Evolutionary conservation across 2,888 invertebrate genomes (phyloP).

Genomic region (Itoplectis maculator): DNA sequence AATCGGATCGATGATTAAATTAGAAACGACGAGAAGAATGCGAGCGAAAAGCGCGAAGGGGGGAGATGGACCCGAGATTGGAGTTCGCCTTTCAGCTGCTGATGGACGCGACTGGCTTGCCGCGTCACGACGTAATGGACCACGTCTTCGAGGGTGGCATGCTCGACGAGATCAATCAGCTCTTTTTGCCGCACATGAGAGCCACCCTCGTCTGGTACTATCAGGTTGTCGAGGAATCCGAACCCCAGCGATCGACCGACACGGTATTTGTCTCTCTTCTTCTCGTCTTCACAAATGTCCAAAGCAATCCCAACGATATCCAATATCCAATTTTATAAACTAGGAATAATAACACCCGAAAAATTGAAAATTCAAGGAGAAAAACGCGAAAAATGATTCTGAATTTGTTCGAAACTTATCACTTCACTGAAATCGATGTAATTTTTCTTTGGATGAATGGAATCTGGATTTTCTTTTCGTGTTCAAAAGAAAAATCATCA

Average conservation of each 20-base stretch:
- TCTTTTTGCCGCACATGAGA: conserved; percentile 94
- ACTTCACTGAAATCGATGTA: no score
- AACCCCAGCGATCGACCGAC: conserved; percentile 83
- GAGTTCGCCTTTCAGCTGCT: conserved; percentile 96
- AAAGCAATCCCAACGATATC: no score
- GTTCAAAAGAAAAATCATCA: no score
- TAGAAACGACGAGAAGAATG: conserved; percentile 95
- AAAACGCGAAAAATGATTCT: no score
- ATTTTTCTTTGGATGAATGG: no score
- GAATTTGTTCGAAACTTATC: no score
- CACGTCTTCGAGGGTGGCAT: conserved; percentile 96
- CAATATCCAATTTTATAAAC: no score
- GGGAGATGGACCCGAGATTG: conserved; percentile 96
- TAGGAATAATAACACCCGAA: no score
- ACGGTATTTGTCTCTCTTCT: no score
- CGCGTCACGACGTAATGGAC: conserved; percentile 95
- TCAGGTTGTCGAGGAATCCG: conserved; percentile 92
- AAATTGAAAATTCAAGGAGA: no score
- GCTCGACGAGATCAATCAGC: conserved; percentile 95
- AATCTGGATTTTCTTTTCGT: no score
- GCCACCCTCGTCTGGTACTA: conserved; percentile 95
- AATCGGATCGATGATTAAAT: conserved; percentile 16
- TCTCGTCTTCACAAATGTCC: no score
- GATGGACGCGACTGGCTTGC: conserved; percentile 93
- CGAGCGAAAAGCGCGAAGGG: conserved; percentile 94